A percentile compares a stretch with the other conserved stretches of the same genome.
These are phyloP conservation scores for Amblyornis subalaris DNA, from an alignment of 2,113 vertebrate species.

Conservation along the genomic window DNA sequence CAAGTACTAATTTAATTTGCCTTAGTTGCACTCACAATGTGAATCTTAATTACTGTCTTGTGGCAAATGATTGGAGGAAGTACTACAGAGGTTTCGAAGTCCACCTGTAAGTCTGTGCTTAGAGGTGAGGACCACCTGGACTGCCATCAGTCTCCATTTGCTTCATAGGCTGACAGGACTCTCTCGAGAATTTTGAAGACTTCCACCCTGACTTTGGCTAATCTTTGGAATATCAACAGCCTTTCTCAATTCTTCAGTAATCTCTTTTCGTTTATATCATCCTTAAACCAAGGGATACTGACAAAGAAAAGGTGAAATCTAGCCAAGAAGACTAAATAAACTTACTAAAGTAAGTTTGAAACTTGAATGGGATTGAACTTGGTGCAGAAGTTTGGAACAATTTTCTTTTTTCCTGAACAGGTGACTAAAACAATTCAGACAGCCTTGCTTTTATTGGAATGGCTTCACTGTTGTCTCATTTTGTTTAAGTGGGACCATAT, in stretches of 20 bases:
- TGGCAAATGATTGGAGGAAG: neutral
- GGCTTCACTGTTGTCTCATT: neutral
- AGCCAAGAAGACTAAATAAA: neutral
- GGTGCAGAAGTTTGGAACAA: neutral
- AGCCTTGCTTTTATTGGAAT: neutral
- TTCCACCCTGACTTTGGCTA: rapidly evolving
- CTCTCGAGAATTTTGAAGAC: neutral
- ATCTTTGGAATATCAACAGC: neutral
- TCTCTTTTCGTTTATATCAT: neutral
- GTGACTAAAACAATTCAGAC: neutral
- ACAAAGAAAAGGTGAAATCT: neutral
- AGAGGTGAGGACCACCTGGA: neutral
- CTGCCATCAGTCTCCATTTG: neutral
- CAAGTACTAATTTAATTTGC: neutral
- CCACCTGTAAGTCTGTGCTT: rapidly evolving
- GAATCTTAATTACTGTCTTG: neutral
- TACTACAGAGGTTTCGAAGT: neutral
- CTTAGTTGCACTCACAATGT: neutral
- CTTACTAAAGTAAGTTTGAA: neutral
- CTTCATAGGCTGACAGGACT: rapidly evolving
- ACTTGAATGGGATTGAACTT: neutral
- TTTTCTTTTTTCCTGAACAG: neutral
- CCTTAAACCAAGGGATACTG: neutral
- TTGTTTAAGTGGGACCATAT: neutral
- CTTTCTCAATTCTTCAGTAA: neutral